Evolutionary conservation across 2,113 vertebrate species (phyloP).

Genomic region (Cathartes aura): DNA sequence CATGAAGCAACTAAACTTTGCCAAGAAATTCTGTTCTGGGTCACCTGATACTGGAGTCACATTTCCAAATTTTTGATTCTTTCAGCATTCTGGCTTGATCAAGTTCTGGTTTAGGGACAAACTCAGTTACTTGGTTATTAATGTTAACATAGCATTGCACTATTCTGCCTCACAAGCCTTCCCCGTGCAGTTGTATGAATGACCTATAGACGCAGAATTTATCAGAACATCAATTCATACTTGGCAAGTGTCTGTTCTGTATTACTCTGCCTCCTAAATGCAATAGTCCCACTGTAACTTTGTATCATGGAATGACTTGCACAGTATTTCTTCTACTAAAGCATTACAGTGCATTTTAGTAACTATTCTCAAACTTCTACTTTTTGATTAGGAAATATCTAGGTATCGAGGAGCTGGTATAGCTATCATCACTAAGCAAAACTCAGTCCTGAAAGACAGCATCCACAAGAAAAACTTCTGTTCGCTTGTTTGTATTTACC

Average conservation of each 20-base stretch:
- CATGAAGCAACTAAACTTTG: background rate
- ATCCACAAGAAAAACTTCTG: background rate
- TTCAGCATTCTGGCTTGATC: background rate
- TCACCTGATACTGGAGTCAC: background rate
- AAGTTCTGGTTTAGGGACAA: background rate
- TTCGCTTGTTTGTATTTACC: constrained; percentile 22
- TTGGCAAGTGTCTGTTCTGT: background rate
- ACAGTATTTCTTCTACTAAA: background rate
- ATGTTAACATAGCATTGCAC: background rate
- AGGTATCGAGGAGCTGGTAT: background rate
- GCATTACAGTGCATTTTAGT: background rate
- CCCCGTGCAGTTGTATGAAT: background rate
- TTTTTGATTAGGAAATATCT: background rate
- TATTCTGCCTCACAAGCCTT: background rate
- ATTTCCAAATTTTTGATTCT: background rate
- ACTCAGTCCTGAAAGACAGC: background rate
- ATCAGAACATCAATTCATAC: background rate
- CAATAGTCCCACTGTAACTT: background rate
- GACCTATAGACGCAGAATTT: background rate
- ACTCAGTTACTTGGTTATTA: background rate
- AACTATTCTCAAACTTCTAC: background rate
- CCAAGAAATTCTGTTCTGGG: background rate
- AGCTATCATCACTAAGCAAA: background rate
- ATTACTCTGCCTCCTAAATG: background rate
- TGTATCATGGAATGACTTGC: background rate